Base-by-base conservation (phyloP, 1,140 invertebrate species). In the Drosophila truncata region DNA sequence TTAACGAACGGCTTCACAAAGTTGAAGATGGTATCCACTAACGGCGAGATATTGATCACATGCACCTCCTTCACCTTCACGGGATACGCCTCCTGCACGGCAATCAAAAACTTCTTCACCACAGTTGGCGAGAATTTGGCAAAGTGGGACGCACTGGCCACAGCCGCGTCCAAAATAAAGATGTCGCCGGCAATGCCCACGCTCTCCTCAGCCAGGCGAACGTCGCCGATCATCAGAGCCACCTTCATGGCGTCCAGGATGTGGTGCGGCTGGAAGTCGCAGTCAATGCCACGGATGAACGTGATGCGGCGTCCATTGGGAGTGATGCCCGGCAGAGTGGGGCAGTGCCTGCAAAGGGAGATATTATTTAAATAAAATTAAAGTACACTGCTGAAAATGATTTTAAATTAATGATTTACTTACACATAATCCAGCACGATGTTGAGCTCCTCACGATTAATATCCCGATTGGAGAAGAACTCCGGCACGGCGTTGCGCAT, bases 31-130 rank as follows among this genome's bases (percentile, higher is more conserved):
- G 96, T 95, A 72, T 97, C 96, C 7, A 98, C 96, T 10, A 97
- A 84, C 0, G 96, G 95, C 9, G 96, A 96, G 7, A 96, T 96
- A 88, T 97, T 97, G n/a, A 98, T 94, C 8, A 97, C 95, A 86
- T 97, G 96, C 31, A 97, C 96, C 92, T 97, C 96, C 84, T 97
- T 97, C 42, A 97, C 93, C 90, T 97, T 97, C 0, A 97, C 96
- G 0, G 97, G 97, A 91, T 97, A 98, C 0, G 96, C 97, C 93
- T 98, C 95, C 93, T 97, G 96, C 1, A 97, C 96, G 88, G 96
- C 96, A 37, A 97, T 95, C 78, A 97, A 94, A 91, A 97, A 97
- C 87, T 97, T 97, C 93, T 97, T 97, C 14, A 97, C 94, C 29
- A 96, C 86, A 0, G 95, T 92, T 5, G 96, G 96, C 0, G 96